A percentile compares a stretch with the other conserved stretches of the same genome.
Conservation (phyloP, 2,797 vertebrate genomes). For the Mus spretus region DNA sequence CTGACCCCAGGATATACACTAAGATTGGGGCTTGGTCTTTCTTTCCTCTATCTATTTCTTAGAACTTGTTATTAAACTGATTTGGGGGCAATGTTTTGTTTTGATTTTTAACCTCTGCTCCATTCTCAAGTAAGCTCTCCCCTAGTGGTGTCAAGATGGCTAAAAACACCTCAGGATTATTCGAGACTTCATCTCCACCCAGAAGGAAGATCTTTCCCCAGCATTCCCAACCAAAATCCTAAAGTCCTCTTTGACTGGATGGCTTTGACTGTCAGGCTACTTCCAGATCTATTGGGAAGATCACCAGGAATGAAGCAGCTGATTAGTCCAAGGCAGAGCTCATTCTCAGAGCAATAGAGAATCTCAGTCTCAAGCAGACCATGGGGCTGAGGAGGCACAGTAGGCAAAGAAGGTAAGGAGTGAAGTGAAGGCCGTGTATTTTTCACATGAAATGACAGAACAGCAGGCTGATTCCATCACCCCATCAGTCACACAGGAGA, state of each 20-base stretch:
- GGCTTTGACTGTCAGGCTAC: background rate
- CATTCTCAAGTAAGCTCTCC: constrained; percentile 20
- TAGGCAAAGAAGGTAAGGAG: background rate
- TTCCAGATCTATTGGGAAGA: background rate
- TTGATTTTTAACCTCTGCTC: background rate
- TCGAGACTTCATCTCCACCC: background rate
- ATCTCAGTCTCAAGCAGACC: background rate
- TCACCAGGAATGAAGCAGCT: background rate
- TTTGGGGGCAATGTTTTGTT: background rate
- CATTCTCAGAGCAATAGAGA: background rate
- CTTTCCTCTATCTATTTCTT: background rate
- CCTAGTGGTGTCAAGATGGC: background rate
- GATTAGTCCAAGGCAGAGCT: constrained; percentile 11
- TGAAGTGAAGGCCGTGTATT: no score
- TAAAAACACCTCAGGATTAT: background rate
- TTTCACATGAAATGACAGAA: constrained; percentile 6
- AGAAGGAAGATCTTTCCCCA: background rate
- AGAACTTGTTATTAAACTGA: background rate
- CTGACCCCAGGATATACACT: background rate
- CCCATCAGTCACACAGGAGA: background rate
- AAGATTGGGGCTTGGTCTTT: constrained; percentile 9
- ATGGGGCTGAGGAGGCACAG: background rate
- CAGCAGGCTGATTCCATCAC: background rate
- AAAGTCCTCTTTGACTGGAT: background rate
- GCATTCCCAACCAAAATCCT: background rate